Base-by-base conservation (phyloP, 2,113 vertebrate species). In the Chiloscyllium plagiosum region DNA sequence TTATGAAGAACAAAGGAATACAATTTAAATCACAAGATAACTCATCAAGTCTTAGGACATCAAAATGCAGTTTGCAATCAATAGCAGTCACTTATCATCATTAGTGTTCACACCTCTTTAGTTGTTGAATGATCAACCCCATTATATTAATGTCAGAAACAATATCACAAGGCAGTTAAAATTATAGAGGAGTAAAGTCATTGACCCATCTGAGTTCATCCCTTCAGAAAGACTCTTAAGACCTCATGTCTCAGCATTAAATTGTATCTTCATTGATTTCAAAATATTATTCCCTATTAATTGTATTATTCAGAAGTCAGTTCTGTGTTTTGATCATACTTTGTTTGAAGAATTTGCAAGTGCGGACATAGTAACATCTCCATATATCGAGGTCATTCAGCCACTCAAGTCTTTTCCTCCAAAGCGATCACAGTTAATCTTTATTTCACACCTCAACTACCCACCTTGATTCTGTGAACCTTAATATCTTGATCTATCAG, bases 51-150 rank as follows among this genome's bases (percentile, higher is more conserved):
- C 37, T 83, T 42, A 20, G 19, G 37, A 47, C 12, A 1, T 83
- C 80, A 17, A 20, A 83, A 83, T 20, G 37, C 6, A 37, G 2
- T 83, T 20, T 83, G 80, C 37, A 83, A 3, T 37, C 78, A 42
- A 42, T 83, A 83, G n/a, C n/a, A 83, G 78, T 47, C 80, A 83
- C 80, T 83, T 83, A 37, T 83, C 80, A 83, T 37, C 80, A 83
- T 83, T 47, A 83, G 37, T 5, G n/a, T 83, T 83, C 37, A 42
- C 17, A 83, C 19, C 0, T 42, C 80, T 83, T 83, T 19, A 19
- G 37, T 83, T 42, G 37, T 83, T 83, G 80, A 47, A 83, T 37
- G 42, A 83, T 83, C 37, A 47, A 83, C 42, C 42, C 80, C 80
- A 47, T 83, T 19, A 83, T 83, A 47, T 83, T 83, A 83, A 83